A percentile compares a stretch with the other conserved stretches of the same genome.
Evolutionary conservation across 2,888 invertebrate genomes (phyloP).

Genomic region (Philereme transversata): DNA sequence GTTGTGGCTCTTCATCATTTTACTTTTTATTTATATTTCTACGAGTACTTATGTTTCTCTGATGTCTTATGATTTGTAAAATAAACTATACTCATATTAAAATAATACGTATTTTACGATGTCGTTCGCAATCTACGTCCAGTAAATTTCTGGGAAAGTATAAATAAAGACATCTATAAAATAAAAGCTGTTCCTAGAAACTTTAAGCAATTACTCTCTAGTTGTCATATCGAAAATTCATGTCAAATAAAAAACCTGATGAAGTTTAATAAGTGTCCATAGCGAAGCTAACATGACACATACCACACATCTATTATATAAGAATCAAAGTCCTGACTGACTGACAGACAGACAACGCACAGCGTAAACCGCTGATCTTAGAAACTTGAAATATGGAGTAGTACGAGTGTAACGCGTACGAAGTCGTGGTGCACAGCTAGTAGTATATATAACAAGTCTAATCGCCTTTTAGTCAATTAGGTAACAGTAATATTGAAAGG

Average conservation of each 20-base stretch:
- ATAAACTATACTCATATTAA: not conserved
- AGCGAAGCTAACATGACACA: not conserved
- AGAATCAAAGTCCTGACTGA: no score
- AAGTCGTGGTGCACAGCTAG: no score
- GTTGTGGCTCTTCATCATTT: not conserved
- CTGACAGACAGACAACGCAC: no score
- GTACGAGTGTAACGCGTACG: no score
- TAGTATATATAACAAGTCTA: slow-evolving; percentile 1
- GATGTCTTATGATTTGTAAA: not conserved
- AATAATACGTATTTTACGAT: not conserved
- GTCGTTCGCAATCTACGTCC: slow-evolving; percentile 9
- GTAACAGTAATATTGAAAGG: not conserved
- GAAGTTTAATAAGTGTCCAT: not conserved
- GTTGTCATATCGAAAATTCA: not conserved
- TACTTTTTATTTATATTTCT: no score
- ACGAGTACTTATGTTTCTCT: not conserved
- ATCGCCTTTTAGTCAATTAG: slow-evolving; percentile 4
- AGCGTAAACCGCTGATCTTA: no score
- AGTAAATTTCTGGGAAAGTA: slow-evolving; percentile 6
- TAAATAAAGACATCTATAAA: not conserved
- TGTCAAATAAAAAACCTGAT: not conserved
- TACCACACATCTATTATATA: no score
- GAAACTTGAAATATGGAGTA: no score
- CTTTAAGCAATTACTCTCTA: not conserved
- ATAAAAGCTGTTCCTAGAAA: slow-evolving; percentile 7